These are phyloP conservation scores for Dendroctonus ponderosae DNA, from an alignment of 1,140 invertebrate species.

Conservation along the genomic window DNA sequence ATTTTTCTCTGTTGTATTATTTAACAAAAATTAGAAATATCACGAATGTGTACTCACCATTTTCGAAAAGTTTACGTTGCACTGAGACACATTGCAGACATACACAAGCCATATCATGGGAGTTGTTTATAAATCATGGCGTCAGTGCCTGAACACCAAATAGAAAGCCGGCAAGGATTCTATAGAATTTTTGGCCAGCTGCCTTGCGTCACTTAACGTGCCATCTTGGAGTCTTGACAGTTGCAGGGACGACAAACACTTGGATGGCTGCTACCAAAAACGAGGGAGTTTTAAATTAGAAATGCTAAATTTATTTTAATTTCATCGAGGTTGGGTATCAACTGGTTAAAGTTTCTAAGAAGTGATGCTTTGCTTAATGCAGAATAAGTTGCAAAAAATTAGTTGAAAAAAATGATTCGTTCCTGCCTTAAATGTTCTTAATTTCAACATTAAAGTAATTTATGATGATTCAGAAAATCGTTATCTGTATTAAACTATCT, in stretches of 20 bases:
- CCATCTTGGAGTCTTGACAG: constrained; percentile 12
- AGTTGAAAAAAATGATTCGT: no score
- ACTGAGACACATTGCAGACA: constrained; percentile 7
- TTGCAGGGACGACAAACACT: neutral
- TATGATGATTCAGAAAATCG: no score
- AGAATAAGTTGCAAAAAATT: no score
- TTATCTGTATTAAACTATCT: no score
- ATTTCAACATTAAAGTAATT: no score
- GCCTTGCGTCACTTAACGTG: constrained; percentile 17
- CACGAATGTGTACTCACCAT: constrained; percentile 8
- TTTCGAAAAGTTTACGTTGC: constrained; percentile 1
- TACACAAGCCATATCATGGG: constrained; percentile 15
- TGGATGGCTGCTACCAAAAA: neutral
- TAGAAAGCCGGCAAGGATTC: neutral
- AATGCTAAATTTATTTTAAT: neutral
- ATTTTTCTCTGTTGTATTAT: neutral
- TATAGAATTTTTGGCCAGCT: constrained; percentile 13
- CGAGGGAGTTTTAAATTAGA: constrained; percentile 6
- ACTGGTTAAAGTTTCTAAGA: no score
- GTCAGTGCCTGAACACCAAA: constrained; percentile 11
- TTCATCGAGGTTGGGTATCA: no score
- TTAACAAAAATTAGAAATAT: constrained; percentile 2
- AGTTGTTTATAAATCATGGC: constrained; percentile 28
- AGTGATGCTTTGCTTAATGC: no score
- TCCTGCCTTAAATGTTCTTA: no score